phyloP scores from a whole-genome alignment of 35 echinoderm and acorn worm genomes.

The Ophiothrix spiculata region DNA sequence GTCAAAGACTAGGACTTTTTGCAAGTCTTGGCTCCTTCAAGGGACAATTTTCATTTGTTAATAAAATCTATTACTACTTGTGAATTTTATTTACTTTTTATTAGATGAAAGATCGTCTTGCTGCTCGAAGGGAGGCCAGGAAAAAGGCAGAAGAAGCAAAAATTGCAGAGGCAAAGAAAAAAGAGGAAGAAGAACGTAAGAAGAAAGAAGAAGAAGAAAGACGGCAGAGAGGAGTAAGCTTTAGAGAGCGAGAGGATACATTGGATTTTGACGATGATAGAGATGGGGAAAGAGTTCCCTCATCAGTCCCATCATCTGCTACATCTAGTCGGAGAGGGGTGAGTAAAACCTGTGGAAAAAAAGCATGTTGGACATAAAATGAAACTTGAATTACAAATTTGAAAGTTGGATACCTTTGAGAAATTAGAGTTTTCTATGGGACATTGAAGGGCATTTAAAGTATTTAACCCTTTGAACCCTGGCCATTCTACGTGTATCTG shows the following conservation, averaged over 20 bases:
- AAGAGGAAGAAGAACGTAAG: slow-evolving; percentile 55
- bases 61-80: neutral
- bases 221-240: neutral
- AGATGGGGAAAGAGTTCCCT: neutral
- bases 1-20: too few relatives aligned
- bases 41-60: neutral
- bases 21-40: too few relatives aligned
- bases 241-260: slow-evolving; percentile 16
- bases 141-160: slow-evolving; percentile 54
- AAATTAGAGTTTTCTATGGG: too few relatives aligned
- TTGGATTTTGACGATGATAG: too few relatives aligned
- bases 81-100: neutral
- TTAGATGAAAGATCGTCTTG: slow-evolving; percentile 89
- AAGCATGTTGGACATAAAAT: too few relatives aligned
- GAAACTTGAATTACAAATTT: too few relatives aligned
- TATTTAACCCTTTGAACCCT: too few relatives aligned
- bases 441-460: too few relatives aligned
- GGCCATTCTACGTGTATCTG: too few relatives aligned
- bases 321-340: neutral
- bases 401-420: too few relatives aligned
- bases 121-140: slow-evolving; percentile 63
- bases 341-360: neutral
- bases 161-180: slow-evolving; percentile 44
- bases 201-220: slow-evolving; percentile 38
- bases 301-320: neutral